Conservation (phyloP, 2,797 vertebrate species). For the Ptychadena robeensis region DNA sequence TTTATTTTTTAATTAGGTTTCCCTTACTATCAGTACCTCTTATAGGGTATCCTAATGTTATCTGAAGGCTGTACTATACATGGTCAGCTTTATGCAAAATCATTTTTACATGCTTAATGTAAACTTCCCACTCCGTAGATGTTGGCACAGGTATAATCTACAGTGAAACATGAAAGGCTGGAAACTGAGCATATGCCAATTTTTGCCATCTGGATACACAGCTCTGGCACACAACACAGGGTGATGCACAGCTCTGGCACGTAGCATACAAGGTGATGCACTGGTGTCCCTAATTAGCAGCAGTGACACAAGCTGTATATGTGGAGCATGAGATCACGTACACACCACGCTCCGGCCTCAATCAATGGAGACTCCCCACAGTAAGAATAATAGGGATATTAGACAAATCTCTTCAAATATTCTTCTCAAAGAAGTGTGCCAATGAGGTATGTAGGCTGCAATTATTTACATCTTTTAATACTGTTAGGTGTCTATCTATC, state of each 20-base stretch:
- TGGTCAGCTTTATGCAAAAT: neutral
- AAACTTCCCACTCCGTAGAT: neutral
- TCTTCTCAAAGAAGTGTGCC: no score
- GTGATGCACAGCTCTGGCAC: neutral
- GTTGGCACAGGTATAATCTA: neutral
- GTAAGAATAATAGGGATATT: no score
- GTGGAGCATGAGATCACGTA: neutral
- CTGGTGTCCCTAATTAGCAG: neutral
- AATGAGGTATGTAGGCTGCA: no score
- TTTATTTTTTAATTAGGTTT: no score
- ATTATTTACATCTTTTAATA: no score
- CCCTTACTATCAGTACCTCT: no score
- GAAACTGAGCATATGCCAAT: neutral
- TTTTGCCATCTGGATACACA: neutral
- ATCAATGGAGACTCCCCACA: neutral
- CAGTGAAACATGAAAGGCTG: neutral
- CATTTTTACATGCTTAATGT: neutral
- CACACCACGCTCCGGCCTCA: neutral
- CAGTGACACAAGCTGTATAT: neutral
- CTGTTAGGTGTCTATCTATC: no score
- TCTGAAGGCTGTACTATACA: neutral
- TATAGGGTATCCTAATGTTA: no score
- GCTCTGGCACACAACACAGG: neutral
- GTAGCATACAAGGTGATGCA: neutral
- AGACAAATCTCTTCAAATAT: no score